Evolutionary conservation across 1,140 invertebrate genomes (phyloP).

Genomic region (Phymastichus coffea): DNA sequence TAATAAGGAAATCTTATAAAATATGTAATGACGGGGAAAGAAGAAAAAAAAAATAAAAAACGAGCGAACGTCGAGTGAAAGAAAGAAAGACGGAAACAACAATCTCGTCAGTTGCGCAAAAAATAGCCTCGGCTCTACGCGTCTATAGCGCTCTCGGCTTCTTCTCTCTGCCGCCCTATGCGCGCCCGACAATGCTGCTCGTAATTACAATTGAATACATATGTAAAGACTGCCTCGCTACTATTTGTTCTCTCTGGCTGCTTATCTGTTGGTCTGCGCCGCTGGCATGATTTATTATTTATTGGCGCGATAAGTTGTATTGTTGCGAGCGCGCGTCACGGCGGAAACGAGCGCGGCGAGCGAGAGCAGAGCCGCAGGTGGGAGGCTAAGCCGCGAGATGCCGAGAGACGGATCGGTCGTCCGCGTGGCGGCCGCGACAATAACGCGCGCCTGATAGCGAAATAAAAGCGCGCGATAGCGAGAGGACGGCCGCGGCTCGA

Average conservation of each 20-base stretch:
- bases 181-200: slow-evolving; percentile 3
- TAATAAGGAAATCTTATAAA: slow-evolving; percentile 28
- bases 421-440: neutral
- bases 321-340: slow-evolving; percentile 50
- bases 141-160: no score
- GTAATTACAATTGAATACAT: slow-evolving; percentile 18
- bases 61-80: neutral
- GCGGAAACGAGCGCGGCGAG: neutral
- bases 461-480: slow-evolving; percentile 15
- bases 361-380: neutral
- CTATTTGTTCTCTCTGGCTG: no score
- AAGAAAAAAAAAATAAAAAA: neutral
- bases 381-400: neutral
- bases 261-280: no score
- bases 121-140: no score
- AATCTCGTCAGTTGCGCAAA: neutral
- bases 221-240: neutral
- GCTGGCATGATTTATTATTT: slow-evolving; percentile 52
- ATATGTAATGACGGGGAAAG: no score
- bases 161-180: no score
- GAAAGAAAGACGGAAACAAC: neutral
- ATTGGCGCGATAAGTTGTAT: slow-evolving; percentile 52
- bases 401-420: neutral
- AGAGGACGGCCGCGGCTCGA: no score
- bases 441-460: no score